These are phyloP conservation scores for Kradibia gibbosae DNA, from an alignment of 1,140 invertebrate genomes.

Conservation along the genomic window DNA sequence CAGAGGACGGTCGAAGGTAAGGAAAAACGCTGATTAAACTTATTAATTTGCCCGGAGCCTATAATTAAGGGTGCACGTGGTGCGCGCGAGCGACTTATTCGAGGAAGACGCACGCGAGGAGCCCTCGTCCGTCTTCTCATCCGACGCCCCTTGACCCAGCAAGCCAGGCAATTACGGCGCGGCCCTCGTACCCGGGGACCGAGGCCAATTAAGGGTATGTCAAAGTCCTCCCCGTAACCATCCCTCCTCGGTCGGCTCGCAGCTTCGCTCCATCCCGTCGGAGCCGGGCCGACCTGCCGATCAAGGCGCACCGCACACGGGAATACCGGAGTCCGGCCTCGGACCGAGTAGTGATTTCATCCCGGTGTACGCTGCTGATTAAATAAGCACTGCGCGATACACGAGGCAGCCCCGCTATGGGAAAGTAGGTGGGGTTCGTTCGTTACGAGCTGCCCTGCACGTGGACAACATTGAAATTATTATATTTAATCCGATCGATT, in stretches of 20 bases:
- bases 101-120: background rate
- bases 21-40: constrained; percentile 46
- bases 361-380: background rate
- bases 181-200: background rate
- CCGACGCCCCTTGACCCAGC: constrained; percentile 44
- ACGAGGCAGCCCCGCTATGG: too few species aligned
- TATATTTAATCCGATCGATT: background rate
- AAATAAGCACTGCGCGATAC: background rate
- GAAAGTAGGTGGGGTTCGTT: too few species aligned
- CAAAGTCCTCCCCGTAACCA: background rate
- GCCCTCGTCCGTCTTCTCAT: background rate
- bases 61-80: constrained; percentile 31
- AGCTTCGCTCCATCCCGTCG: too few species aligned
- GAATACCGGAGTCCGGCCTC: too few species aligned
- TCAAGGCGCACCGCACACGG: background rate
- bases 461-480: background rate
- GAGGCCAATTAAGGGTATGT: constrained; percentile 6
- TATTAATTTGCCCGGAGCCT: constrained; percentile 47
- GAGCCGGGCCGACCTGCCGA: background rate
- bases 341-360: too few species aligned
- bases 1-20: background rate
- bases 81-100: background rate
- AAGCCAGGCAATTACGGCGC: constrained; percentile 28
- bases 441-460: background rate
- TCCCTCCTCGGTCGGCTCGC: too few species aligned